Evolutionary conservation across 2,113 vertebrate species (phyloP).

Genomic region (Onychorhynchus coronatus): DNA sequence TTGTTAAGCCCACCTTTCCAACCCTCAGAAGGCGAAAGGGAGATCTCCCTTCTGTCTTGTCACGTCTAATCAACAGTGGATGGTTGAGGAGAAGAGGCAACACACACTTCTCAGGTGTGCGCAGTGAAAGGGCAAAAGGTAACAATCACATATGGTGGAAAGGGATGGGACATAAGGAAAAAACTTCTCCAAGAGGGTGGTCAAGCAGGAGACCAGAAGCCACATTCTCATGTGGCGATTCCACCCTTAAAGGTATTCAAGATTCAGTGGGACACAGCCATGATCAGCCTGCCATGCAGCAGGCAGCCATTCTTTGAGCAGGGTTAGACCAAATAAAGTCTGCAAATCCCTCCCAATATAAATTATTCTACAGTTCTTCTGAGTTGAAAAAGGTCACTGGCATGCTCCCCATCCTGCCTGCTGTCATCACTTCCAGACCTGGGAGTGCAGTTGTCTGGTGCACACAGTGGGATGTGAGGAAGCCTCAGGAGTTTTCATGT

Average conservation of each 20-base stretch:
- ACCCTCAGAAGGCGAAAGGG: neutral
- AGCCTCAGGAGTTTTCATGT: neutral
- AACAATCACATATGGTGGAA: neutral
- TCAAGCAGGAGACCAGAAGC: neutral
- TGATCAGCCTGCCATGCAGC: neutral
- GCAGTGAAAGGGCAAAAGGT: neutral
- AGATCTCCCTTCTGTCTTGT: neutral
- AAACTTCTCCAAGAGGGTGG: neutral
- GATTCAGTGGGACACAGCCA: neutral
- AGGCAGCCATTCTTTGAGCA: neutral
- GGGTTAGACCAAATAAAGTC: neutral
- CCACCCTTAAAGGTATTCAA: neutral
- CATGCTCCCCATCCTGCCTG: neutral
- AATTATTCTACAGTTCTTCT: neutral
- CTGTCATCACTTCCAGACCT: neutral
- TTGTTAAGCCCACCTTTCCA: neutral
- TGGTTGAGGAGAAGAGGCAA: neutral
- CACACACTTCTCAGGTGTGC: neutral
- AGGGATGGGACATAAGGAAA: neutral
- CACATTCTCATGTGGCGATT: neutral
- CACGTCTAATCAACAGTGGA: neutral
- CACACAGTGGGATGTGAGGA: neutral
- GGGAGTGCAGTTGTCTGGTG: neutral
- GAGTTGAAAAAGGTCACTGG: neutral
- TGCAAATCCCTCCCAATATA: neutral